Percentiles rank a stretch among this genome's conserved stretches.
These are phyloP conservation scores for Ceratitis capitata DNA, from an alignment of 1,140 invertebrate genomes.

Conservation along the genomic window DNA sequence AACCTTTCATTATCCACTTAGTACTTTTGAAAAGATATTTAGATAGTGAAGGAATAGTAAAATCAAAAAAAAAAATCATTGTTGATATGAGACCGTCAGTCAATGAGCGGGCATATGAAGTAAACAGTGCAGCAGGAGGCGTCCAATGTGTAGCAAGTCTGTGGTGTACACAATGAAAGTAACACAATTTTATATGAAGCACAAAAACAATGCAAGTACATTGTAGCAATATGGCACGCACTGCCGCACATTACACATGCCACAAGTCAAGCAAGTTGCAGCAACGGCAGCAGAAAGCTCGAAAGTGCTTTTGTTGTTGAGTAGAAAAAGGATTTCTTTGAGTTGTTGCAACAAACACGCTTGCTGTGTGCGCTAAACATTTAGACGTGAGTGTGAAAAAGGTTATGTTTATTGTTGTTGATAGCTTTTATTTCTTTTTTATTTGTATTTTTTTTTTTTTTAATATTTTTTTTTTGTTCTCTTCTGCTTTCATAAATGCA, in stretches of 20 bases:
- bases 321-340: conserved; percentile 5
- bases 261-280: neutral
- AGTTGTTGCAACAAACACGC: neutral
- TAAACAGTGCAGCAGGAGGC: neutral
- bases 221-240: conserved; percentile 2
- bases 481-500: neutral
- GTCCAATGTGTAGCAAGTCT: neutral
- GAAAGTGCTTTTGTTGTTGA: no score
- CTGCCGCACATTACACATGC: neutral
- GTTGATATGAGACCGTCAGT: no score
- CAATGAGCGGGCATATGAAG: neutral
- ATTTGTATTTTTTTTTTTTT: no score
- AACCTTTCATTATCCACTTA: conserved; percentile 36
- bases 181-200: neutral
- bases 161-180: neutral
- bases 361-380: neutral
- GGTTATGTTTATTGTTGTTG: neutral
- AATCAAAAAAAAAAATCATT: no score
- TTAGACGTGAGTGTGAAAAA: conserved; percentile 36
- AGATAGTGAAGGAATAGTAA: neutral
- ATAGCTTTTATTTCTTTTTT: neutral
- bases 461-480: no score
- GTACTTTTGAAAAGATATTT: neutral
- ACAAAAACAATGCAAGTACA: conserved; percentile 12
- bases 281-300: neutral